These are phyloP conservation scores for Autographa gamma DNA, from an alignment of 2,888 invertebrate genomes.

Conservation along the genomic window DNA sequence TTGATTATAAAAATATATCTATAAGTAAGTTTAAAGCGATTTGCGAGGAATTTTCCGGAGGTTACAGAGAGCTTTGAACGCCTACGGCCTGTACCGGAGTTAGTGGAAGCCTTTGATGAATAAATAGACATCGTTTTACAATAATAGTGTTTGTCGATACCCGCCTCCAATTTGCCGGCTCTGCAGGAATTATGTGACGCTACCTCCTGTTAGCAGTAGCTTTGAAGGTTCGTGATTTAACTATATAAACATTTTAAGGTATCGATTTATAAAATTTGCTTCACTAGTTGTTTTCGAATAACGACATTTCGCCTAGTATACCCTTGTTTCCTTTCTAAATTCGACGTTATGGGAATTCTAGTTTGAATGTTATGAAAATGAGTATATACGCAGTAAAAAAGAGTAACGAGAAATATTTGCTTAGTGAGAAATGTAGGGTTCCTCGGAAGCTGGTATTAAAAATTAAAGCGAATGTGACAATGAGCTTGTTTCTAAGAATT, in stretches of 20 bases:
- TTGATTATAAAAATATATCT: conserved; percentile 1
- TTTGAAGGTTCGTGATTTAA: conserved; percentile 25
- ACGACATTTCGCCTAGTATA: too few species aligned
- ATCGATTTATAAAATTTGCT: conserved; percentile 9
- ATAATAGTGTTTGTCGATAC: conserved; percentile 6
- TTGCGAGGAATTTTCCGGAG: neutral
- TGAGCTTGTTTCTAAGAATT: neutral
- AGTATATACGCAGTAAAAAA: conserved; percentile 15
- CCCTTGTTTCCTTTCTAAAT: conserved; percentile 50
- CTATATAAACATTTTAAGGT: conserved; percentile 14
- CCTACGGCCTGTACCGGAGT: conserved; percentile 1
- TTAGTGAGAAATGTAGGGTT: conserved; percentile 33
- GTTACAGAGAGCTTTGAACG: neutral
- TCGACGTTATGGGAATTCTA: conserved; percentile 56
- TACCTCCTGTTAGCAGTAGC: conserved; percentile 17
- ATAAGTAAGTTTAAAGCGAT: conserved; percentile 1
- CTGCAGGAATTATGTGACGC: conserved; percentile 10
- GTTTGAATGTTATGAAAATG: conserved; percentile 18
- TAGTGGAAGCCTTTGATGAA: conserved; percentile 6
- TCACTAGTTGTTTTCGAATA: neutral
- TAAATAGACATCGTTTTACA: conserved; percentile 8
- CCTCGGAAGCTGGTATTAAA: conserved; percentile 35
- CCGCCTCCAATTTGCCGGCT: conserved; percentile 7
- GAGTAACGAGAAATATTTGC: conserved; percentile 44
- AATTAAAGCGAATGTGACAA: conserved; percentile 17